phyloP scores from a whole-genome alignment of 92 coral and sea anemone species.

The Zoanthus solanderi region DNA sequence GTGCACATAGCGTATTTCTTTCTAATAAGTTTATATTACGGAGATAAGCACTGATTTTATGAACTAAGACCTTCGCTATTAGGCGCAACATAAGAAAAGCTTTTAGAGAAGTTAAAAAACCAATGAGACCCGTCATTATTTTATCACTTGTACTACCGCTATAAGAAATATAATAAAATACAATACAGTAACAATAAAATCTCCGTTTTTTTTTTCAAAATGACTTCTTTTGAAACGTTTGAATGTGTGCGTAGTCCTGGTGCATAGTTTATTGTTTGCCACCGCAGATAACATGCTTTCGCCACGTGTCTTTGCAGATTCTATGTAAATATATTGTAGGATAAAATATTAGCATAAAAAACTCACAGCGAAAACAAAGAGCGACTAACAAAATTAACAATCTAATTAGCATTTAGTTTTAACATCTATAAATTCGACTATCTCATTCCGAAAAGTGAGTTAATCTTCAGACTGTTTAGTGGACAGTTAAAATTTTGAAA shows the following conservation, averaged over 20 bases:
- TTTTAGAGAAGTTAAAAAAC: too few species aligned
- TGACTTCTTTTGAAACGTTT: too few species aligned
- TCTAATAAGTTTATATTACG: too few species aligned
- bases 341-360: conserved; percentile 26
- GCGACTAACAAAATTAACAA: background rate
- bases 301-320: conserved; percentile 36
- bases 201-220: too few species aligned
- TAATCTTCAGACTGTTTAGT: background rate
- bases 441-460: background rate
- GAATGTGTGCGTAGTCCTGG: conserved; percentile 19
- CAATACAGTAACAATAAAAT: too few species aligned
- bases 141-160: too few species aligned
- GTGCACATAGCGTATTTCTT: too few species aligned
- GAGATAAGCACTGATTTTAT: too few species aligned
- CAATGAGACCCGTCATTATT: too few species aligned
- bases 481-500: background rate
- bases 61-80: too few species aligned
- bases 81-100: too few species aligned
- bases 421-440: background rate
- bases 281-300: conserved; percentile 5
- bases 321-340: conserved; percentile 16
- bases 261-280: background rate
- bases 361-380: conserved; percentile 11
- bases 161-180: too few species aligned
- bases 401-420: background rate